Evolutionary conservation across 2,888 invertebrate species (phyloP).

Genomic region (Tupiocoris notatus): DNA sequence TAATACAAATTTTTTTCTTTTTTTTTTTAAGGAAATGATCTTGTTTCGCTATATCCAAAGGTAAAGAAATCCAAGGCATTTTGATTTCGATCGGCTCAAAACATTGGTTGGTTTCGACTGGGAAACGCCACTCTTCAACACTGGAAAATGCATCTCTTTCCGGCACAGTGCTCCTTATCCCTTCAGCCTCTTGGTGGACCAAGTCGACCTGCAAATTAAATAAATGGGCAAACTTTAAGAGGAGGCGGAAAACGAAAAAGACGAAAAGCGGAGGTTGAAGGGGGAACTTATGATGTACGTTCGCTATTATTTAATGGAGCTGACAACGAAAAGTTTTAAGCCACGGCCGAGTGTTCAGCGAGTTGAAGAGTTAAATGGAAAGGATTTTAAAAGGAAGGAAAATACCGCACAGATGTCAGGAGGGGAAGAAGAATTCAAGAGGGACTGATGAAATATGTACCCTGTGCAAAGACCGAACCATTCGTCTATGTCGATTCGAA

Average conservation of each 20-base stretch:
- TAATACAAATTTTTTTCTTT: no score
- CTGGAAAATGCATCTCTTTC: no score
- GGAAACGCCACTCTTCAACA: no score
- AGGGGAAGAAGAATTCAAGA: not conserved
- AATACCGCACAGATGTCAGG: not conserved
- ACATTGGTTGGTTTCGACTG: no score
- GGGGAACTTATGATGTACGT: constrained; percentile 35
- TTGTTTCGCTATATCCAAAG: no score
- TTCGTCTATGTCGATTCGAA: not conserved
- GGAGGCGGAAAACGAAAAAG: not conserved
- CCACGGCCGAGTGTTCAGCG: constrained; percentile 3
- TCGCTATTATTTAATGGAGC: constrained; percentile 36
- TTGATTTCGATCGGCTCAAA: no score
- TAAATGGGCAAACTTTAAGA: constrained; percentile 31
- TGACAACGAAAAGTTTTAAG: constrained; percentile 38
- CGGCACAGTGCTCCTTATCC: no score
- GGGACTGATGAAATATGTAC: not conserved
- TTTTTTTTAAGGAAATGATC: no score
- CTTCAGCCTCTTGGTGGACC: not conserved
- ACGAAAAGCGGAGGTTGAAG: not conserved
- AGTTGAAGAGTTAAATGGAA: constrained; percentile 38
- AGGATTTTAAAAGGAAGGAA: constrained; percentile 4
- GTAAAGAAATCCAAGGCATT: no score
- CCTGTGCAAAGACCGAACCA: not conserved
- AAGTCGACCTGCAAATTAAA: constrained; percentile 41